These are phyloP conservation scores for Meandrusa payeni DNA, from an alignment of 2,888 invertebrate genomes.

Conservation along the genomic window DNA sequence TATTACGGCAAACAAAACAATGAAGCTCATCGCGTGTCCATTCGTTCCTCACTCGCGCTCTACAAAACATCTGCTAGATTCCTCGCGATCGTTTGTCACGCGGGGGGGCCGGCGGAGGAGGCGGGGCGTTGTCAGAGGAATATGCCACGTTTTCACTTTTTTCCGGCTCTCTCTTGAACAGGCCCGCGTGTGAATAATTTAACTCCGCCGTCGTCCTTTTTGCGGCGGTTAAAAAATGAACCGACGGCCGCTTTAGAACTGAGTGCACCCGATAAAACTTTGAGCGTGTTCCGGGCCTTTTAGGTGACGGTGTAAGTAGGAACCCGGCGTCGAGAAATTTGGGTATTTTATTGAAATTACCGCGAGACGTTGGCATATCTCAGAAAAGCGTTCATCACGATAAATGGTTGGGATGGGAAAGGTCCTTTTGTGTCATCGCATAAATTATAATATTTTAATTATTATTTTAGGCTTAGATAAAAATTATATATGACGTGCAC, in stretches of 20 bases:
- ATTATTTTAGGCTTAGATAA: no score
- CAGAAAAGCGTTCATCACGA: no score
- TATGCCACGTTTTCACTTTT: conserved; percentile 56
- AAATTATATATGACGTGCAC: no score
- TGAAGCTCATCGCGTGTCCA: conserved; percentile 3
- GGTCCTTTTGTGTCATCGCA: no score
- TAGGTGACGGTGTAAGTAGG: background rate
- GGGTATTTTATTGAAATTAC: conserved; percentile 1
- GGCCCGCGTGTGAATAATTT: conserved; percentile 57
- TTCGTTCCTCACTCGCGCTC: conserved; percentile 7
- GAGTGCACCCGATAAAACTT: conserved; percentile 30
- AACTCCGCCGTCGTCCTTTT: conserved; percentile 46
- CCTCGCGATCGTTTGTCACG: conserved; percentile 21
- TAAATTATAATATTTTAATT: no score
- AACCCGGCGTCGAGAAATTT: background rate
- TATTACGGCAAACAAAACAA: background rate
- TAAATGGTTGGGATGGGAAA: no score
- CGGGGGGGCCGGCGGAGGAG: background rate
- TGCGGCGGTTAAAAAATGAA: conserved; percentile 48
- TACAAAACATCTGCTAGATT: conserved; percentile 21
- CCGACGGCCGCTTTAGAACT: conserved; percentile 32
- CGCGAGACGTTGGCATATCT: background rate
- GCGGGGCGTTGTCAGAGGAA: conserved; percentile 30
- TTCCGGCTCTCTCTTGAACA: conserved; percentile 41
- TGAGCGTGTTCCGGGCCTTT: conserved; percentile 4